A percentile compares a stretch with the other conserved stretches of the same genome.
Evolutionary conservation across 92 coral and sea anemone genomes (phyloP).

Genomic region (Virgularia gustaviana): DNA sequence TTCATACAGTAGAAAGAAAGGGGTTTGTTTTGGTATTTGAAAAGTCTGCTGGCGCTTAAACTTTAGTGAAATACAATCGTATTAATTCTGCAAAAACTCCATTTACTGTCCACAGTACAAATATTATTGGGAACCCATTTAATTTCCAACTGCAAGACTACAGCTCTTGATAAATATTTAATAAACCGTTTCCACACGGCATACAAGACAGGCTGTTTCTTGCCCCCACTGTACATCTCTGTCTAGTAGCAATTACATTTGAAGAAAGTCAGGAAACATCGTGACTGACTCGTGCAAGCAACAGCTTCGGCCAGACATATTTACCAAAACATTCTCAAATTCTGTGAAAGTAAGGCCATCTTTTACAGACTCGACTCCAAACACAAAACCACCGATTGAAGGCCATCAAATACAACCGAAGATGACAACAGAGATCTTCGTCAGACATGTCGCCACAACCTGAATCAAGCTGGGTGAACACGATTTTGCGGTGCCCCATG

Average conservation of each 20-base stretch:
- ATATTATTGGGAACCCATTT: constrained; percentile 8
- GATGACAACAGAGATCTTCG: background rate
- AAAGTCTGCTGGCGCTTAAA: too few relatives aligned
- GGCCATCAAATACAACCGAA: constrained; percentile 1
- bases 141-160: constrained; percentile 29
- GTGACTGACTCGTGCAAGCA: background rate
- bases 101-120: too few relatives aligned
- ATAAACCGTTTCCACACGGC: background rate
- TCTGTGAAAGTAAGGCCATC: background rate
- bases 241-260: background rate
- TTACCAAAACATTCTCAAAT: too few relatives aligned
- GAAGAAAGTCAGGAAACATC: background rate
- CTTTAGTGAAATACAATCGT: too few relatives aligned
- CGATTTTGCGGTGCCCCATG: background rate
- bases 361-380: constrained; percentile 27
- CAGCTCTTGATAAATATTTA: constrained; percentile 31
- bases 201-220: background rate
- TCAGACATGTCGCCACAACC: background rate
- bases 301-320: background rate
- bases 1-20: too few relatives aligned
- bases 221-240: background rate
- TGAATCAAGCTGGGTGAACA: background rate
- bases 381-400: constrained; percentile 38
- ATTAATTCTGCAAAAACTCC: too few relatives aligned
- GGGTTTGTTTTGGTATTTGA: too few relatives aligned